phyloP scores from a whole-genome alignment of 2,888 invertebrate species.

The Ichneumon xanthorius region DNA sequence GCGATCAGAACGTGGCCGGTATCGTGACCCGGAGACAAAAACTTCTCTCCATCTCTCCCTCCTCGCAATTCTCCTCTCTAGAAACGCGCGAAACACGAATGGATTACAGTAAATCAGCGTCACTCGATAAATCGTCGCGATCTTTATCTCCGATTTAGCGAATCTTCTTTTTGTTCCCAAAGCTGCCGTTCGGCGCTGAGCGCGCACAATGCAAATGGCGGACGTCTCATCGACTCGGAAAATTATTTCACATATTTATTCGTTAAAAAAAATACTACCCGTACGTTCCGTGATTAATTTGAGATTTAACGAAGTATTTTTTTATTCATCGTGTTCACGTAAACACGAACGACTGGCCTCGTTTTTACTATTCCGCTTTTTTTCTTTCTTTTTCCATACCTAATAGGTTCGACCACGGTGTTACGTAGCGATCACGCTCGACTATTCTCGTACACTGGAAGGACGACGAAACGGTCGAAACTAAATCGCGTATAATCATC shows the following conservation, averaged over 20 bases:
- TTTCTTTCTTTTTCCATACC: not conserved
- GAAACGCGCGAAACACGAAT: not conserved
- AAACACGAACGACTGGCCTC: slow-evolving; percentile 4
- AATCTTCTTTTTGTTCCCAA: too few relatives aligned
- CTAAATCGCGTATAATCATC: not conserved
- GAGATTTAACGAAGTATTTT: too few relatives aligned
- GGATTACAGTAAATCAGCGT: not conserved
- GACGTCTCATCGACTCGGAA: too few relatives aligned
- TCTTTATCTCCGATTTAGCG: too few relatives aligned
- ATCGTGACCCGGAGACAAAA: not conserved
- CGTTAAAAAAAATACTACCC: too few relatives aligned
- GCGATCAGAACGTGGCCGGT: not conserved
- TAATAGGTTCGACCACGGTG: not conserved
- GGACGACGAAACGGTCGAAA: not conserved
- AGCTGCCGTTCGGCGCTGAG: too few relatives aligned
- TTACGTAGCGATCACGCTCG: not conserved
- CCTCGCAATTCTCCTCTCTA: not conserved
- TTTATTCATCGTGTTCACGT: not conserved
- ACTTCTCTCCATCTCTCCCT: not conserved
- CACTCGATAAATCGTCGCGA: not conserved
- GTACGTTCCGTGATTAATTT: too few relatives aligned
- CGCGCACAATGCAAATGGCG: too few relatives aligned
- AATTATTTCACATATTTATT: too few relatives aligned
- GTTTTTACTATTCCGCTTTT: not conserved
- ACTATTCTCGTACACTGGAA: not conserved